phyloP scores from a whole-genome alignment of 2,113 vertebrate species.

The Euleptes europaea region DNA sequence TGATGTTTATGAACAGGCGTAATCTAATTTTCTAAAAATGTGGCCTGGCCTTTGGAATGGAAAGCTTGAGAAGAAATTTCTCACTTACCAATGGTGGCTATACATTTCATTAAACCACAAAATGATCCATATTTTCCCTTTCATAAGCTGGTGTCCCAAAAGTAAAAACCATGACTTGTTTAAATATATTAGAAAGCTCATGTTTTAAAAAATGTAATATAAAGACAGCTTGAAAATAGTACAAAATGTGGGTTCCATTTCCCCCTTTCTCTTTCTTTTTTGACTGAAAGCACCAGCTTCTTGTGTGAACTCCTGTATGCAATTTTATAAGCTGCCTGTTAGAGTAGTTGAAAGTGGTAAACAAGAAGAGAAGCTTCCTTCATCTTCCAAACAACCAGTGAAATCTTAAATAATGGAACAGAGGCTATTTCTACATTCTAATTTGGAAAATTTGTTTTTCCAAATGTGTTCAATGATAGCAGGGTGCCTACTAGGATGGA shows the following conservation, averaged over 20 bases:
- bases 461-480: constrained; percentile 52
- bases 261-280: constrained; percentile 20
- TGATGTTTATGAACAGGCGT: too few species aligned
- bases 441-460: constrained; percentile 62
- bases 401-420: constrained; percentile 43
- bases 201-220: not conserved
- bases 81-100: not conserved
- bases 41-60: not conserved
- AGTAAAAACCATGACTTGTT: not conserved
- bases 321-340: constrained; percentile 50
- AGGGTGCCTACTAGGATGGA: constrained; percentile 39
- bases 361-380: constrained; percentile 41
- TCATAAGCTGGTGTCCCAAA: not conserved
- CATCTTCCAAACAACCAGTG: constrained; percentile 54
- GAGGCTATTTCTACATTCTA: constrained; percentile 57
- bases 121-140: not conserved
- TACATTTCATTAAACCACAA: not conserved
- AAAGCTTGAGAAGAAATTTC: not conserved
- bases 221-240: constrained; percentile 22
- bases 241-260: constrained; percentile 44
- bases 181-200: not conserved
- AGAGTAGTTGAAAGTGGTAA: constrained; percentile 44
- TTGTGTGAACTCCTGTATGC: constrained; percentile 31
- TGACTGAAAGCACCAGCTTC: constrained; percentile 56
- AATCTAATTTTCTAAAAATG: not conserved